These are phyloP conservation scores for Lethenteron reissneri DNA, from an alignment of 2,113 vertebrate genomes.

Conservation along the genomic window DNA sequence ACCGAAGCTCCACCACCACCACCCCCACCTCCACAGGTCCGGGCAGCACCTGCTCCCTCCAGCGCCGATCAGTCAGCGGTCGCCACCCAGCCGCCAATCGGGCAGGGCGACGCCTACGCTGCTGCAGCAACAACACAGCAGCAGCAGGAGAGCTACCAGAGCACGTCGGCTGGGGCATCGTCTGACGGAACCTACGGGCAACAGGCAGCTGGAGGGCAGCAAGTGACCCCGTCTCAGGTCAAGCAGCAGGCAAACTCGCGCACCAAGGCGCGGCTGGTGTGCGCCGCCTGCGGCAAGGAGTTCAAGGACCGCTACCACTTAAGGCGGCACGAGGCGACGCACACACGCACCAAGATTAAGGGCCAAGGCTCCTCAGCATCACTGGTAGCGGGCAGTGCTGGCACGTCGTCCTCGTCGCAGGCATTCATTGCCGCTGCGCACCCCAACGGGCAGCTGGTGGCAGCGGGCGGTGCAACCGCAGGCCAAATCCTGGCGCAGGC, in stretches of 20 bases:
- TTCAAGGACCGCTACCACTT: constrained; percentile 97
- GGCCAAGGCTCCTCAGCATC: constrained; percentile 15
- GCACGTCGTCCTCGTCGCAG: neutral
- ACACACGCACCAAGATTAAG: constrained; percentile 91
- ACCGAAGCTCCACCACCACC: constrained; percentile 1
- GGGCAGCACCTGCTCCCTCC: neutral
- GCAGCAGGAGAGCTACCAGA: too few relatives aligned
- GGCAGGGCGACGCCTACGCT: too few relatives aligned
- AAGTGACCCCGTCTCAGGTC: too few relatives aligned
- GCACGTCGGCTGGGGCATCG: too few relatives aligned
- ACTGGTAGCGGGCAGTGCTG: constrained; percentile 12
- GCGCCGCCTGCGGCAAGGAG: constrained; percentile 91
- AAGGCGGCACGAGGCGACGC: constrained; percentile 81
- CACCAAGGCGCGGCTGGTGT: constrained; percentile 86
- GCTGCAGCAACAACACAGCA: too few relatives aligned
- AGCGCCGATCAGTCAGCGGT: too few relatives aligned
- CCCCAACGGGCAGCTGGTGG: neutral
- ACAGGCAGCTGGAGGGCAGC: too few relatives aligned
- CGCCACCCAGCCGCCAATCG: too few relatives aligned
- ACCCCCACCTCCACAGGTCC: neutral
- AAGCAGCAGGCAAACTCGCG: constrained; percentile 1
- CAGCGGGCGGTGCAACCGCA: neutral
- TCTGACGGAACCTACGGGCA: too few relatives aligned
- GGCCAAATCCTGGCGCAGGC: neutral
- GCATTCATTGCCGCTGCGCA: neutral